Evolutionary conservation across 64 coral and sea anemone species (phyloP).

Genomic region (Montipora sp.): DNA sequence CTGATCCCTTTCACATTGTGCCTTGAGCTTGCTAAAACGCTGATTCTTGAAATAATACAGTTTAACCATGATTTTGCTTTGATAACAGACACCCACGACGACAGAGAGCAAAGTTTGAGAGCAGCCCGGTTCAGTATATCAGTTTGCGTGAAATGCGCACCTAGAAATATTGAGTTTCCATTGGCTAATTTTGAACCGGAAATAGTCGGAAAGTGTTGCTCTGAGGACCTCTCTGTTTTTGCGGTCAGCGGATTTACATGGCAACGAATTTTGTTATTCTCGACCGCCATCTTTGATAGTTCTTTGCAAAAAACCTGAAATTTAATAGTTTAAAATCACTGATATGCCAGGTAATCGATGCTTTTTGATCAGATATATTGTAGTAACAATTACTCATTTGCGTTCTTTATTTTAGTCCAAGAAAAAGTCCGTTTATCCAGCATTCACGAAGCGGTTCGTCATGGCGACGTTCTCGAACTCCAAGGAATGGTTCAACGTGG

Average conservation of each 20-base stretch:
- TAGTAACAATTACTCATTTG: not conserved
- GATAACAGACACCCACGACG: not conserved
- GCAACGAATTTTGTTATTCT: constrained; percentile 13
- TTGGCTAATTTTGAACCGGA: not conserved
- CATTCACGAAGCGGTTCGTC: constrained; percentile 95
- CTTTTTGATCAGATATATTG: too few relatives aligned
- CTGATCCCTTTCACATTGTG: constrained; percentile 76
- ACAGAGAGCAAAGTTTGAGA: too few relatives aligned
- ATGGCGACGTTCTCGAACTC: constrained; percentile 93
- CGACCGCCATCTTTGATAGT: not conserved
- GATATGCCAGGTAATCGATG: constrained; percentile 58
- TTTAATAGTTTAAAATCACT: not conserved
- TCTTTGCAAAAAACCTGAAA: not conserved
- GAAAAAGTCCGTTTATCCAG: constrained; percentile 90
- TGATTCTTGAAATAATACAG: constrained; percentile 84
- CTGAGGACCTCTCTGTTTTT: constrained; percentile 4
- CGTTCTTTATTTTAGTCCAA: not conserved
- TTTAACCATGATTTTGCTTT: constrained; percentile 63
- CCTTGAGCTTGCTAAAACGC: constrained; percentile 78
- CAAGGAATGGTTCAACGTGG: constrained; percentile 97
- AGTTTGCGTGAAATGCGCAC: not conserved
- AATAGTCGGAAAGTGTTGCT: not conserved
- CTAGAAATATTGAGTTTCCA: not conserved
- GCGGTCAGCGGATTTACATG: constrained; percentile 37
- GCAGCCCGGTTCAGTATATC: too few relatives aligned